Conservation (phyloP, 1,140 invertebrate genomes). For the Trichoplusia ni region DNA sequence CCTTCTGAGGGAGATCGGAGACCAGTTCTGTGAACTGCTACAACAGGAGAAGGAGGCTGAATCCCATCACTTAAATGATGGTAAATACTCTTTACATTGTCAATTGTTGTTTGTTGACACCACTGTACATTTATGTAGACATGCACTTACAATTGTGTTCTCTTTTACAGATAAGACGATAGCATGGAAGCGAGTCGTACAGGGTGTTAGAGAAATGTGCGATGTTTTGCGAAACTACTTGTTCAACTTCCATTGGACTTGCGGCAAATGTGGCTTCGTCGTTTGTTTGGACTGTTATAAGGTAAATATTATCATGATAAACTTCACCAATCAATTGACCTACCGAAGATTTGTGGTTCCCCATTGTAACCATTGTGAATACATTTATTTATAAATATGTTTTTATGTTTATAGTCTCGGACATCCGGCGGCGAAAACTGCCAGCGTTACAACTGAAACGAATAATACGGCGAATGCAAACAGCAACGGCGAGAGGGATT, state of each 20-base stretch:
- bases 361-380: too few relatives aligned
- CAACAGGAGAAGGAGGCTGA: conserved; percentile 95
- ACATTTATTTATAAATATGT: not conserved
- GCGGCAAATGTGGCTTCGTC: conserved; percentile 97
- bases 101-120: not conserved
- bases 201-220: conserved; percentile 98
- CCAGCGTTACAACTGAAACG: conserved; percentile 55
- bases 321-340: not conserved
- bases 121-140: too few relatives aligned
- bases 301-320: conserved; percentile 71
- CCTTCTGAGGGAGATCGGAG: conserved; percentile 94
- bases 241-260: conserved; percentile 99
- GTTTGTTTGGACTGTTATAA: conserved; percentile 99
- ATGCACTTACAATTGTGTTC: too few relatives aligned
- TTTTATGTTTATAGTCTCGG: conserved; percentile 60
- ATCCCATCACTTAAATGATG: conserved; percentile 88
- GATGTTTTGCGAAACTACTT: conserved; percentile 99
- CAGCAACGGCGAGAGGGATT: conserved; percentile 72
- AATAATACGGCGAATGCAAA: conserved; percentile 58
- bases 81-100: conserved; percentile 70
- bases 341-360: too few relatives aligned
- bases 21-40: conserved; percentile 97
- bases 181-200: conserved; percentile 97
- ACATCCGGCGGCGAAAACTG: conserved; percentile 68
- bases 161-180: conserved; percentile 85